Conservation (phyloP, 2,888 invertebrate genomes). For the Xylophagus ater region DNA sequence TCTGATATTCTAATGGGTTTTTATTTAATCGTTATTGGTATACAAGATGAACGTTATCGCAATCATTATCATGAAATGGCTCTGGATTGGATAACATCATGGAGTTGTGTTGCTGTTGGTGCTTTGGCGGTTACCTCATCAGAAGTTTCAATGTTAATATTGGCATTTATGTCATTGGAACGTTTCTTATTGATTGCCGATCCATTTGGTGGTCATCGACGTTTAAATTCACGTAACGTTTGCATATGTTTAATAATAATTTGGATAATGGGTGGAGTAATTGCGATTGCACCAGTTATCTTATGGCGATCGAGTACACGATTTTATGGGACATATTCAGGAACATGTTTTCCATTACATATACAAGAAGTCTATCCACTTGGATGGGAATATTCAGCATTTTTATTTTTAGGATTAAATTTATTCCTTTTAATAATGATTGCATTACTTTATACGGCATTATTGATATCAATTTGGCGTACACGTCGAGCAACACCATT, state of each 20-base stretch:
- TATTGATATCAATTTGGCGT: slow-evolving; percentile 51
- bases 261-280: slow-evolving; percentile 48
- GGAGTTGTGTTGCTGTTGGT: slow-evolving; percentile 51
- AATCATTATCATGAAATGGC: slow-evolving; percentile 48
- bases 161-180: slow-evolving; percentile 59
- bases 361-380: slow-evolving; percentile 53
- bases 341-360: slow-evolving; percentile 59
- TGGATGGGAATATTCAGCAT: slow-evolving; percentile 62
- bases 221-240: slow-evolving; percentile 45
- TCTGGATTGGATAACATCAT: slow-evolving; percentile 52
- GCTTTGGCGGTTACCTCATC: slow-evolving; percentile 54
- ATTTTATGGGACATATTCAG: slow-evolving; percentile 53
- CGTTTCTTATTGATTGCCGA: slow-evolving; percentile 52
- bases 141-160: slow-evolving; percentile 56
- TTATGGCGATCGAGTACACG: slow-evolving; percentile 48
- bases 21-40: slow-evolving; percentile 51
- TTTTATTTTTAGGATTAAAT: slow-evolving; percentile 57
- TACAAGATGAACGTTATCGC: slow-evolving; percentile 47
- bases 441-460: slow-evolving; percentile 46
- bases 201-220: slow-evolving; percentile 46
- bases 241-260: slow-evolving; percentile 43
- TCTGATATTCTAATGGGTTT: slow-evolving; percentile 59
- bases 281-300: slow-evolving; percentile 53
- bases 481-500: slow-evolving; percentile 50
- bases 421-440: slow-evolving; percentile 47